These are phyloP conservation scores for Hyperoodon ampullatus DNA, from an alignment of 2,113 vertebrate species.

Conservation along the genomic window DNA sequence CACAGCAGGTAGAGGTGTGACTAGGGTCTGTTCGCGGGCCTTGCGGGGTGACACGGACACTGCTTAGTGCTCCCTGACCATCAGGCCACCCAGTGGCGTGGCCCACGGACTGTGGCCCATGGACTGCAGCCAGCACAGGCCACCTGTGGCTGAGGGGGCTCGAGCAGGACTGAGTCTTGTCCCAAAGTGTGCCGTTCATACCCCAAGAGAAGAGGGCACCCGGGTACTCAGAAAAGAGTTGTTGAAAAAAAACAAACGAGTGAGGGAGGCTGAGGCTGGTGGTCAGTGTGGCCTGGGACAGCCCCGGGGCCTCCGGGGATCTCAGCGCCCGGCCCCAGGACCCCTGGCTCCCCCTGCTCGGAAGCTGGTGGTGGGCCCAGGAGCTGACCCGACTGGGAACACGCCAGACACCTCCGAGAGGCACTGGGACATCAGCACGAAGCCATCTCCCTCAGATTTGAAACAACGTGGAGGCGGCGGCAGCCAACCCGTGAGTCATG, in stretches of 20 bases:
- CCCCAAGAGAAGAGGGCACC: background rate
- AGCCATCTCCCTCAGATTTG: background rate
- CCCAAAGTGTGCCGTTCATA: background rate
- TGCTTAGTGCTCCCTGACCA: rapidly evolving
- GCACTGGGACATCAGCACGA: background rate
- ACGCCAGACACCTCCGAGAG: background rate
- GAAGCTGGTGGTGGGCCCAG: background rate
- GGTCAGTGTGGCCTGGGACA: background rate
- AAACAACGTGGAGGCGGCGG: background rate
- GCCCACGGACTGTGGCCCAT: rapidly evolving
- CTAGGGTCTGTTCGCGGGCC: background rate
- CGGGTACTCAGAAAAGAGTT: background rate
- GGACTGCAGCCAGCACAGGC: background rate
- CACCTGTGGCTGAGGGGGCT: background rate
- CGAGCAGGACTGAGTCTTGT: background rate
- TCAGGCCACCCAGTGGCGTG: no score
- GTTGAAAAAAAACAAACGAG: background rate
- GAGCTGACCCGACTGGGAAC: background rate
- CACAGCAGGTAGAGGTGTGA: background rate
- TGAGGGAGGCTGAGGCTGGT: background rate
- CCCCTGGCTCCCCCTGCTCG: background rate
- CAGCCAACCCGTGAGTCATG: background rate
- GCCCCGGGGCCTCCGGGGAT: background rate
- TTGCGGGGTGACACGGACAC: rapidly evolving
- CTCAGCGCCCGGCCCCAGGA: background rate